These are phyloP conservation scores for Macroteleia sp. DNA, from an alignment of 2,888 invertebrate genomes.

Conservation along the genomic window DNA sequence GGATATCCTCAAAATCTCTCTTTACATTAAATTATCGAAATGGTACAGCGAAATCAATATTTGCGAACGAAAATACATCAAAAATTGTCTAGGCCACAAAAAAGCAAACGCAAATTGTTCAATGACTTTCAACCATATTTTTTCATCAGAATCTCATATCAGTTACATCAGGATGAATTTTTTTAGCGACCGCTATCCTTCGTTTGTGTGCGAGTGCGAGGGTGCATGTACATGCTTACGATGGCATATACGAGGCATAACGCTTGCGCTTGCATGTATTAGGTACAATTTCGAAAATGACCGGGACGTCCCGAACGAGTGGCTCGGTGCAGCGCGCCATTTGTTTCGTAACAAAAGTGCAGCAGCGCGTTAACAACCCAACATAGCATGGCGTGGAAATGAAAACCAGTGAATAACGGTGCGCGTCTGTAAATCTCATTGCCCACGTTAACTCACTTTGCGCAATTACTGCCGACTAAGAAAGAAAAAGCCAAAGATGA, in stretches of 20 bases:
- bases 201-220: neutral
- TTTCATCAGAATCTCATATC: conserved; percentile 24
- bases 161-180: conserved; percentile 8
- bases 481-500: conserved; percentile 38
- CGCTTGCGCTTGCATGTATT: conserved; percentile 22
- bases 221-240: neutral
- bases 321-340: conserved; percentile 24
- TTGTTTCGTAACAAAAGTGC: conserved; percentile 49
- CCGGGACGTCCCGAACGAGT: conserved; percentile 27
- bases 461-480: conserved; percentile 41
- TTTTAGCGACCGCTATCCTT: conserved; percentile 1
- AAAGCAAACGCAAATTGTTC: conserved; percentile 10
- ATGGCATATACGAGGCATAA: neutral
- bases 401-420: conserved; percentile 39
- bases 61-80: neutral
- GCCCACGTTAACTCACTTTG: conserved; percentile 29
- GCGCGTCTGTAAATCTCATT: conserved; percentile 31
- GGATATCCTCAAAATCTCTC: no score
- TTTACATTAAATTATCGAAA: no score
- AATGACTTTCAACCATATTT: conserved; percentile 14
- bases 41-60: no score
- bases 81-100: conserved; percentile 2
- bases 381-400: conserved; percentile 33
- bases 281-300: conserved; percentile 47
- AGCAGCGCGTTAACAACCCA: conserved; percentile 30